Percentiles rank a stretch among this genome's conserved stretches.
phyloP scores from a whole-genome alignment of 1,140 invertebrate genomes.

The Copidosoma floridanum region DNA sequence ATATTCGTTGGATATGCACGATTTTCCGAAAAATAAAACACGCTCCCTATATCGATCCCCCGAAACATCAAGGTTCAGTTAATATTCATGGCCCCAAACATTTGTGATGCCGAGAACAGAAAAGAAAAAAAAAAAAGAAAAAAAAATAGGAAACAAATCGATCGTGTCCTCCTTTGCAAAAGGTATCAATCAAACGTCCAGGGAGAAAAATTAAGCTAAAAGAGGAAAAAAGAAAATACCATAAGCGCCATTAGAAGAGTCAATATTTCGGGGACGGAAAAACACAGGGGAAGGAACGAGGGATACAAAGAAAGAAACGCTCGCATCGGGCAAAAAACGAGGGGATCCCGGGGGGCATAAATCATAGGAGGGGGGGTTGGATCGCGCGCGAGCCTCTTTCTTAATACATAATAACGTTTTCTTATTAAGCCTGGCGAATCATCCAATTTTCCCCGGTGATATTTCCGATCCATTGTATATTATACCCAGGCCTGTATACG shows the following conservation, averaged over 20 bases:
- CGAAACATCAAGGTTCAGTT: too few species aligned
- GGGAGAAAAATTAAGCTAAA: too few species aligned
- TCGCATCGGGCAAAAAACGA: too few species aligned
- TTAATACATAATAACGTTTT: constrained; percentile 31
- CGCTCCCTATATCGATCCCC: too few species aligned
- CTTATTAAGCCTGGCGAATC: constrained; percentile 27
- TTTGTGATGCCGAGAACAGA: too few species aligned
- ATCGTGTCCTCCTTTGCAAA: neutral
- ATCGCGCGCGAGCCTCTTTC: constrained; percentile 10
- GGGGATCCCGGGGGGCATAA: constrained; percentile 13
- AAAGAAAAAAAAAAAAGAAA: too few species aligned
- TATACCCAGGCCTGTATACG: too few species aligned
- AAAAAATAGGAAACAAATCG: too few species aligned
- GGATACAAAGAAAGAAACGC: neutral
- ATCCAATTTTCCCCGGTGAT: constrained; percentile 20
- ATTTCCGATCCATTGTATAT: constrained; percentile 10
- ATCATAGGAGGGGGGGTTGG: constrained; percentile 8
- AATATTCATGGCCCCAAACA: too few species aligned
- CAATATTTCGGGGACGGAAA: constrained; percentile 3
- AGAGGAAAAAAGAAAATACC: neutral
- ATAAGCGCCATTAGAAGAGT: constrained; percentile 15
- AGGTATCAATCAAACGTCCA: constrained; percentile 11
- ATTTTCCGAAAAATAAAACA: too few species aligned
- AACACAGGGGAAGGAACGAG: neutral
- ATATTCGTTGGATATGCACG: too few species aligned